These are phyloP conservation scores for Enteromius fasciolatus DNA, from an alignment of 2,797 vertebrate genomes.

Conservation along the genomic window DNA sequence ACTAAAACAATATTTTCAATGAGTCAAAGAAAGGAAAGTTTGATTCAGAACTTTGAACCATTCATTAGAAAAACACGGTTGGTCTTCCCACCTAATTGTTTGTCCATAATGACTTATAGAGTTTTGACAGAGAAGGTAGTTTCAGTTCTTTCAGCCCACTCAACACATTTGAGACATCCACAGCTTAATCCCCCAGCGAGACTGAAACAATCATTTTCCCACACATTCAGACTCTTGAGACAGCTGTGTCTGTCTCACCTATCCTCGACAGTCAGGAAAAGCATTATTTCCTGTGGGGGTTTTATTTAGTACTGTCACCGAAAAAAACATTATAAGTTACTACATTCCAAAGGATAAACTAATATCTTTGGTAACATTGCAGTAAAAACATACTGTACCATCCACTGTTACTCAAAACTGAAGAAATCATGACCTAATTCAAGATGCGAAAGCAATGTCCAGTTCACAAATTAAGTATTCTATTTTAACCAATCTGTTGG, in stretches of 20 bases:
- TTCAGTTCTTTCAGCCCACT: conserved; percentile 5
- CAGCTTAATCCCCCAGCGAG: conserved; percentile 4
- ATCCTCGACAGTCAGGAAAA: not conserved
- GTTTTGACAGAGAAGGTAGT: not conserved
- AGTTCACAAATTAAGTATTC: not conserved
- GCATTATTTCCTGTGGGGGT: not conserved
- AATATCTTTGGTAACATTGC: not conserved
- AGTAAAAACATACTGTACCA: not conserved
- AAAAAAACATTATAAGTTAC: not conserved
- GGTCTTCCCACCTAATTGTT: not conserved
- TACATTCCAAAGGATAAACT: not conserved
- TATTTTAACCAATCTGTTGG: not conserved
- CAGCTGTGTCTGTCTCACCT: conserved; percentile 3
- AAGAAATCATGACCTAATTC: not conserved
- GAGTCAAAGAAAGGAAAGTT: not conserved
- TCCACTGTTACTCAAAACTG: not conserved
- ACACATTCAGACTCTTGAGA: not conserved
- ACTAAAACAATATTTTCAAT: not conserved
- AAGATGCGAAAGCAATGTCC: not conserved
- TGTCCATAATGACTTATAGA: not conserved
- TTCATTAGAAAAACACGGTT: not conserved
- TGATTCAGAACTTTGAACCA: not conserved
- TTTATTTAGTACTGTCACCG: not conserved
- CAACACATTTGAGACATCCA: conserved; percentile 13
- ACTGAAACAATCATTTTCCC: conserved; percentile 1